Percentiles rank a stretch among this genome's conserved stretches.
Conservation (phyloP, 2,113 vertebrate species). For the Ptilonorhynchus violaceus region DNA sequence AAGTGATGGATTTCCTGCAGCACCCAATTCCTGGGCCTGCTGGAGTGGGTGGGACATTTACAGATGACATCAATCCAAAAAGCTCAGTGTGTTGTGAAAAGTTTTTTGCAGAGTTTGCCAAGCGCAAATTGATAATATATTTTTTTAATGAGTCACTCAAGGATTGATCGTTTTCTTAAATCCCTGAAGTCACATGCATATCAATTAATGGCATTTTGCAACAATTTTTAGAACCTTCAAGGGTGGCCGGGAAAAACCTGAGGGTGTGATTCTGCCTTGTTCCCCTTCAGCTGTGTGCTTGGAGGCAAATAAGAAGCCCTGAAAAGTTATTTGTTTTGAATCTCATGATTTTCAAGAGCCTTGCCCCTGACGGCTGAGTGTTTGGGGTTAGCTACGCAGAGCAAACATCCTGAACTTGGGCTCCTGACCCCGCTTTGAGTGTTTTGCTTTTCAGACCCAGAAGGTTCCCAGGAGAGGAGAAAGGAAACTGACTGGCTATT, state of each 20-base stretch:
- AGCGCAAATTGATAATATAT: neutral
- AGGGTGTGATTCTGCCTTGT: neutral
- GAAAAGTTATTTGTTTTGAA: neutral
- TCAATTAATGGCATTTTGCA: neutral
- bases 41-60: neutral
- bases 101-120: neutral
- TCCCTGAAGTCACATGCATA: neutral
- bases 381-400: neutral
- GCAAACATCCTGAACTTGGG: constrained; percentile 55
- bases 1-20: neutral
- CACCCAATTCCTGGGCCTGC: neutral
- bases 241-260: neutral
- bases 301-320: neutral
- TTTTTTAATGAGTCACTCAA: neutral
- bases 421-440: constrained; percentile 39
- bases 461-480: constrained; percentile 49
- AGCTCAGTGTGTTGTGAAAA: neutral
- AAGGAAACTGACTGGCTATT: constrained; percentile 56
- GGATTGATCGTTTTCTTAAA: neutral
- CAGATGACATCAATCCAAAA: neutral
- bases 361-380: neutral
- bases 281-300: neutral
- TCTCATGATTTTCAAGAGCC: neutral
- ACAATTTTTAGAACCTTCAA: neutral
- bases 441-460: constrained; percentile 65